Conservation (phyloP, 2,113 vertebrate genomes). For the Saccopteryx bilineata region DNA sequence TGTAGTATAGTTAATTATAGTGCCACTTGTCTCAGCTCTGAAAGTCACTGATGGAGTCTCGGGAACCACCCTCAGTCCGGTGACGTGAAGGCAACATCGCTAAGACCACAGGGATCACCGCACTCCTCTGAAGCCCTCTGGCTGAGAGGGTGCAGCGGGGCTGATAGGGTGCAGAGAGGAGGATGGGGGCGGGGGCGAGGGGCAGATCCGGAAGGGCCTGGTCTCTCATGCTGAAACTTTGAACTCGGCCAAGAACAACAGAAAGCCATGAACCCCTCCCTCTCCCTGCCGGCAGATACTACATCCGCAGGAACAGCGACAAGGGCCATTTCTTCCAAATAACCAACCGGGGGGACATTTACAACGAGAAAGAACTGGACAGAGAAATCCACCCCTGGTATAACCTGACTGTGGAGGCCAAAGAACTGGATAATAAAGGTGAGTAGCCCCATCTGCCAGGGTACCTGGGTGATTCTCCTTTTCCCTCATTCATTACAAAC, state of each 20-base stretch:
- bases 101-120: neutral
- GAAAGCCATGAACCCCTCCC: slow-evolving; percentile 32
- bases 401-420: slow-evolving; percentile 93
- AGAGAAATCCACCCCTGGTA: slow-evolving; percentile 91
- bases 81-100: neutral
- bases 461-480: neutral
- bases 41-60: neutral
- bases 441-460: neutral
- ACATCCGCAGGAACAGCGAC: slow-evolving; percentile 87
- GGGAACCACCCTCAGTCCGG: neutral
- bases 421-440: slow-evolving; percentile 90
- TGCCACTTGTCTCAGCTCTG: neutral
- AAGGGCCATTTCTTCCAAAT: slow-evolving; percentile 89
- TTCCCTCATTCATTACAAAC: neutral
- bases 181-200: neutral
- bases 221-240: neutral
- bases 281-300: slow-evolving; percentile 89
- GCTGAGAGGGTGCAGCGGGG: neutral
- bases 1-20: neutral
- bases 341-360: slow-evolving; percentile 88
- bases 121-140: neutral
- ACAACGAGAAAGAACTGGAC: slow-evolving; percentile 91
- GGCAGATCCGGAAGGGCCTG: neutral
- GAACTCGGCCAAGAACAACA: neutral
- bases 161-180: neutral